Percentiles rank a stretch among this genome's conserved stretches.
Evolutionary conservation across 2,888 invertebrate species (phyloP).

Genomic region (Lampropteryx suffumata): DNA sequence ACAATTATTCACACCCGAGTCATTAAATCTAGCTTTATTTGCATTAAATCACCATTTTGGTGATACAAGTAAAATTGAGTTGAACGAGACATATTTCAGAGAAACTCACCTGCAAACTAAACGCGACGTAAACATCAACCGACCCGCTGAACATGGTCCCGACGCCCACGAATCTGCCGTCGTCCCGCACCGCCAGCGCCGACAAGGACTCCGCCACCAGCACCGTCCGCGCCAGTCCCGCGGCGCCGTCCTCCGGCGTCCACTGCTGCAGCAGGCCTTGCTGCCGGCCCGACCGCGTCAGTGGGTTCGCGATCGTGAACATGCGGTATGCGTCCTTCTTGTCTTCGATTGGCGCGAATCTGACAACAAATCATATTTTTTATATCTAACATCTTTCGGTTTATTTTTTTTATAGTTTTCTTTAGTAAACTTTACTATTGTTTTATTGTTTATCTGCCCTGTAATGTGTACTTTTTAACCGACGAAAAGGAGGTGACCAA

Average conservation of each 20-base stretch:
- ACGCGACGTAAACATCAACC: conserved; percentile 94
- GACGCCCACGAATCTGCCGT: conserved; percentile 95
- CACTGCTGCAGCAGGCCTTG: conserved; percentile 91
- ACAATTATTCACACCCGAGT: too few relatives aligned
- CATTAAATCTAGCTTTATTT: too few relatives aligned
- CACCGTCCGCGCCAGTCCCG: conserved; percentile 80
- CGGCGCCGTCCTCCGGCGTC: conserved; percentile 83
- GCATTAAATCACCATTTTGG: too few relatives aligned
- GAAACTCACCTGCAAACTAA: conserved; percentile 90
- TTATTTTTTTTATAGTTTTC: too few relatives aligned
- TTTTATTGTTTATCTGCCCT: too few relatives aligned
- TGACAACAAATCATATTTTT: conserved; percentile 41
- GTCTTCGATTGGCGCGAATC: conserved; percentile 88
- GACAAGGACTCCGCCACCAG: conserved; percentile 89
- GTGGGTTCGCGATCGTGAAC: conserved; percentile 91
- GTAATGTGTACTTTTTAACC: too few relatives aligned
- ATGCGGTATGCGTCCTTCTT: conserved; percentile 85
- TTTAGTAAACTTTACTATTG: too few relatives aligned
- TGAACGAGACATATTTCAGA: too few relatives aligned
- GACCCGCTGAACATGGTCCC: conserved; percentile 97
- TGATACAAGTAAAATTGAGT: too few relatives aligned
- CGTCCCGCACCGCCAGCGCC: conserved; percentile 93
- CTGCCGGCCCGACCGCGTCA: conserved; percentile 87
- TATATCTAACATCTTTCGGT: too few relatives aligned
- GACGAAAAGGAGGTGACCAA: too few relatives aligned